Evolutionary conservation across 2,113 vertebrate genomes (phyloP).

Genomic region (Ovis canadensis): DNA sequence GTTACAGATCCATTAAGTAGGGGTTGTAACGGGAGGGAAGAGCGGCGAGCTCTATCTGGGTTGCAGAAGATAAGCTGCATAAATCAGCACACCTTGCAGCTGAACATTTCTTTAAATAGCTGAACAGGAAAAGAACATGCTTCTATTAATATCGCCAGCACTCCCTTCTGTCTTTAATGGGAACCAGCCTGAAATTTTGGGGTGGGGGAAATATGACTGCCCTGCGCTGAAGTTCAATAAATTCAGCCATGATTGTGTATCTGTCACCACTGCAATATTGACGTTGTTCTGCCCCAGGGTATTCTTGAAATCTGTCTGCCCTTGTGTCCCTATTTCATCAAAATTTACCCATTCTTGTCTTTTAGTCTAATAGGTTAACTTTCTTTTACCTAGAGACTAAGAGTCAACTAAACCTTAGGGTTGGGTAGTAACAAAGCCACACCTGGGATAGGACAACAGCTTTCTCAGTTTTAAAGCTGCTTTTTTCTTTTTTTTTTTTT

Average conservation of each 20-base stretch:
- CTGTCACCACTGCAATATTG: fast-evolving
- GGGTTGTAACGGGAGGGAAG: slow-evolving; percentile 47
- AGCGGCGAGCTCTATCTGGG: slow-evolving; percentile 69
- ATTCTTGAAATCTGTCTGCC: not conserved
- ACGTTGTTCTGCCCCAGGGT: not conserved
- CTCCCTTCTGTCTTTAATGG: slow-evolving; percentile 34
- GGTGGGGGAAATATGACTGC: not conserved
- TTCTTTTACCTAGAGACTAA: not conserved
- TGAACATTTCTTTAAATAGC: slow-evolving; percentile 77
- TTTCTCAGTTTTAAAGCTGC: not conserved
- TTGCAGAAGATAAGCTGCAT: slow-evolving; percentile 78
- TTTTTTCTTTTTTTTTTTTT: not conserved
- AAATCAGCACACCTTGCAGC: slow-evolving; percentile 67
- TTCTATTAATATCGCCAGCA: slow-evolving; percentile 38
- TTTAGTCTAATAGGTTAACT: not conserved
- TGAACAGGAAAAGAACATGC: slow-evolving; percentile 67
- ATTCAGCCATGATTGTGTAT: fast-evolving
- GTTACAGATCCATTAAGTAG: slow-evolving; percentile 72
- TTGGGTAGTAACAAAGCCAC: not conserved
- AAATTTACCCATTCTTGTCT: not conserved
- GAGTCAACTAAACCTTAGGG: not conserved
- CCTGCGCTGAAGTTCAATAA: fast-evolving
- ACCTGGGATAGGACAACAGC: not conserved
- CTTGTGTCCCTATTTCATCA: not conserved
- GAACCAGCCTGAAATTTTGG: slow-evolving; percentile 35